Evolutionary conservation across 2,888 invertebrate genomes (phyloP), one percentile per base, ranked within the genome.

Genomic region (Oscheius sp.): DNA sequence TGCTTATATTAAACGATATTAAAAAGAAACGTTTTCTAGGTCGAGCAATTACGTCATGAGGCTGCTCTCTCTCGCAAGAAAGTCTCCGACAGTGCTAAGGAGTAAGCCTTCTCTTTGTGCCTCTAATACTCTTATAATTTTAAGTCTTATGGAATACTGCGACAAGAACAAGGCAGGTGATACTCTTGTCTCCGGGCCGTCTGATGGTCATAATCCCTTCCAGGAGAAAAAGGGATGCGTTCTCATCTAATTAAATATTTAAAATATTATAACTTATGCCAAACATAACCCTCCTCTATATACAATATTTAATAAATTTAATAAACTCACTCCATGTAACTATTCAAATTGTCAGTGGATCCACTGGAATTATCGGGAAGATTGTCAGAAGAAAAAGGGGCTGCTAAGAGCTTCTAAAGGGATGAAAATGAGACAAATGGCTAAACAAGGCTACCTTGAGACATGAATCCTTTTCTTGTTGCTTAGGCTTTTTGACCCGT

Each of bases 161-260:
- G 83, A 83, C 69, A 80, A 81, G 73, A 78, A 81, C 67, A 80
- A 80, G 61, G 62, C 62, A 3, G 54, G 26, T 36, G 83, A 83
- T 66, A 74, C 76, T 49, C 74, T 83, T 20, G 74, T 83, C 61
- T 77, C 72, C 17, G 82, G 82, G 8, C 75, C 81, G 20, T 62
- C 68, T 49, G 81, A 82, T 45, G 72, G 76, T 36, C 80, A 81
- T 71, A 82, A 82, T 49, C 82, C 83, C n/a, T 83, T 82, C 76
- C 80, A 82, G 68, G 82, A 81, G 68, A 82, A 82, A 71, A 82
- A 81, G 68, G 77, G 77, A 47, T 82, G 82, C 71, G 63, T 67
- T 26, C 49, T 81, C 32, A 71, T 82, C n/a, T 82, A 69, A 76
- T 33, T n/a, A 30, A 26, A 2, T 2, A 8, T 28, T 56, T 22